A percentile compares a stretch with the other conserved stretches of the same genome.
Evolutionary conservation across 2,888 invertebrate genomes (phyloP).

Genomic region (Altica lythri): DNA sequence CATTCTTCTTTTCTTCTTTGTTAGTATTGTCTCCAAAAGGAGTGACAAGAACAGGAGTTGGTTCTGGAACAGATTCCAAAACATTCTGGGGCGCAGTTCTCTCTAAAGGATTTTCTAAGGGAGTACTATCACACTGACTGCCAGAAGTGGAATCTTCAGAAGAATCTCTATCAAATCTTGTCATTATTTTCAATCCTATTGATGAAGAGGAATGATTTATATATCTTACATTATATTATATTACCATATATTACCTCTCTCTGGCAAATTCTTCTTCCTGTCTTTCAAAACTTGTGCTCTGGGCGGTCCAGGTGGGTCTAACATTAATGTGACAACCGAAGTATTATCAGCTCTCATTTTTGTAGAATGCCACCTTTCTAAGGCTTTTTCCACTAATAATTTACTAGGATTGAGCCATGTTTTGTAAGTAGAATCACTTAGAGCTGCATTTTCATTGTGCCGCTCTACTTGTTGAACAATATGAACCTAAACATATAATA

Average conservation of each 20-base stretch:
- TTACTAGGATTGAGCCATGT: conserved; percentile 91
- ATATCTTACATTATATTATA: too few species aligned
- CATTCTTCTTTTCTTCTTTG: conserved; percentile 26
- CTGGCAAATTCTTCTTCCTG: conserved; percentile 47
- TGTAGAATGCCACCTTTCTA: conserved; percentile 81
- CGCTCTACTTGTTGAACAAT: conserved; percentile 82
- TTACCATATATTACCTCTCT: conserved; percentile 33
- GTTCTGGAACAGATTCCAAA: conserved; percentile 25
- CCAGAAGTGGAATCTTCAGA: conserved; percentile 29
- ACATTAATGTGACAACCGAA: conserved; percentile 88
- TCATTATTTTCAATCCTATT: conserved; percentile 52
- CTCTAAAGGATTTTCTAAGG: conserved; percentile 19
- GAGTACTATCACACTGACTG: conserved; percentile 29
- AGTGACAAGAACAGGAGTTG: conserved; percentile 3
- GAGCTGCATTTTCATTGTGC: conserved; percentile 73
- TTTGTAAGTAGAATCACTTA: conserved; percentile 55
- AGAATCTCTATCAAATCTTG: conserved; percentile 44
- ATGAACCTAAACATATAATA: conserved; percentile 57
- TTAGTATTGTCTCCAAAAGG: conserved; percentile 14
- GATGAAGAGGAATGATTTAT: background rate
- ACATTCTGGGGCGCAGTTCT: conserved; percentile 10
- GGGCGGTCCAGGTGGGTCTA: conserved; percentile 87
- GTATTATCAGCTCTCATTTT: conserved; percentile 95
- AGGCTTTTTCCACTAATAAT: conserved; percentile 80
- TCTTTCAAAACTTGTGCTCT: conserved; percentile 65